Base-by-base conservation (phyloP, 2,888 invertebrate genomes). In the Phragmatobia fuliginosa region DNA sequence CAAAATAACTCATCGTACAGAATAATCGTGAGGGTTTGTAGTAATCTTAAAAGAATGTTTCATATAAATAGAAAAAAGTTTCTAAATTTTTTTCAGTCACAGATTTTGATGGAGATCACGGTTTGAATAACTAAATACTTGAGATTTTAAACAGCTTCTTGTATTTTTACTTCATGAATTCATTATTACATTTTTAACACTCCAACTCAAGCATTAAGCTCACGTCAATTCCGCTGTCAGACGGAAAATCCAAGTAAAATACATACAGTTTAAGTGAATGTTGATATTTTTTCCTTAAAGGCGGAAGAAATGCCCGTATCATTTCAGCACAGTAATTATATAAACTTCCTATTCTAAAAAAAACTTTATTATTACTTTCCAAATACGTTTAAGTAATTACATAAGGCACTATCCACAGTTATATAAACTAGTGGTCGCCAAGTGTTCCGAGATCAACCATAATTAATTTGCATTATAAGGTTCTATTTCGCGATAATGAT, bases 381-480 rank as follows among this genome's bases (percentile, higher is more conserved):
- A 64, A 52, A 64, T 25, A 63, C 25, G 25, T 21, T 21, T 31
- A 62, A 62, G 62, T 62, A 41, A 62, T 62, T 31, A 62, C 11
- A 28, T 62, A 62, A 62, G 31, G 31, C 41, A 1, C 4, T 10
- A 7, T 62, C 10, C 38, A 5, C 0, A n/a, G 18, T 41, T 41
- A 41, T 28, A n/a, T n/a, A n/a, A n/a, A n/a, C n/a, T n/a, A n/a
- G n/a, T n/a, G n/a, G n/a, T n/a, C n/a, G n/a, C n/a, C n/a, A n/a
- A n/a, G n/a, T n/a, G n/a, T n/a, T n/a, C n/a, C n/a, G n/a, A n/a
- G n/a, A n/a, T n/a, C n/a, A n/a, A n/a, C n/a, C n/a, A n/a, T n/a
- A n/a, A n/a, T n/a, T n/a, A n/a, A n/a, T n/a, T n/a, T n/a, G n/a
- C n/a, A n/a, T n/a, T n/a, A n/a, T n/a, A n/a, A n/a, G n/a, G n/a